Base-by-base conservation (phyloP, 1,140 invertebrate species). In the Drosophila arawakana region DNA sequence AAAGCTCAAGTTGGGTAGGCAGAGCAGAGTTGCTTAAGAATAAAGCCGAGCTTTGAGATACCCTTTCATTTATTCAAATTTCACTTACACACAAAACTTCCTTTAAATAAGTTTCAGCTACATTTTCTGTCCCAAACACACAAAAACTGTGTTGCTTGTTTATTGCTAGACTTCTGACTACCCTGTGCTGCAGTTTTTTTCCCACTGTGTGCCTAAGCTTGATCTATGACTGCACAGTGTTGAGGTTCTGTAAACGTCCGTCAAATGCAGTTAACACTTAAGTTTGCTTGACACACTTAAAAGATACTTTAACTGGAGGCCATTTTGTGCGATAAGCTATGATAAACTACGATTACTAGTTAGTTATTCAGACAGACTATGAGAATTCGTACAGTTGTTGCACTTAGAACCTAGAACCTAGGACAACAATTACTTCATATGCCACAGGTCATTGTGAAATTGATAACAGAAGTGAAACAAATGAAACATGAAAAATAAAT, bases 371-470 rank as follows among this genome's bases (percentile, higher is more conserved):
- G 25, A 30, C 25, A 30, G 25, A 30, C 25, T 35, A 37, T n/a
- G 54, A 34, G 49, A 70, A 62, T 35, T 6, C 11, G 39, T 7
- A 41, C 63, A 74, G 34, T 41, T 75, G 80, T 21, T 30, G 39
- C 25, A 43, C 11, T 15, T 7, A 2, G 18, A 21, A 2, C 18
- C 18, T 21, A 34, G 25, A 78, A 73, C 83, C 83, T 85, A 82
- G 65, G 82, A 37, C 66, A 85, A 85, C 68, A 76, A 69, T 69
- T 66, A 44, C 3, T 49, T 35, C 52, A 60, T 70, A 18, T 25
- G 54, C 25, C 66, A 46, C 54, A 78, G 18, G 46, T 10, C 21
- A 46, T 84, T 65, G 76, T 85, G 81, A 85, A 86, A 89, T 89
- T 83, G 80, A 86, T 80, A 74, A 73, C 7, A 34, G 13, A 39